Conservation (phyloP, 2,888 invertebrate species). For the Chesias legatella region DNA sequence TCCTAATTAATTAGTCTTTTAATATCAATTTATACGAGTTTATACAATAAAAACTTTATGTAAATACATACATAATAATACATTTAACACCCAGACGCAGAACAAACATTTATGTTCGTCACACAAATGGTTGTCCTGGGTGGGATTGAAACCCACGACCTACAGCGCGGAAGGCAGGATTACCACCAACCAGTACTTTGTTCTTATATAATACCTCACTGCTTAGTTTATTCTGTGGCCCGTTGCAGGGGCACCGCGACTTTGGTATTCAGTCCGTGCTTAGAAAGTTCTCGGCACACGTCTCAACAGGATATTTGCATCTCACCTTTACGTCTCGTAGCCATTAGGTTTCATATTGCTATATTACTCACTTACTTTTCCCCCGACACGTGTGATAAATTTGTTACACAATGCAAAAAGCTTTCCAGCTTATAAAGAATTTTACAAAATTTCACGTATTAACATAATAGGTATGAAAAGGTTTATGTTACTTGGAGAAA, state of each 20-base stretch:
- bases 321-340: slow-evolving; percentile 56
- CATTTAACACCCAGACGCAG: no score
- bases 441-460: neutral
- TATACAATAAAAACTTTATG: no score
- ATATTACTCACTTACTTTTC: slow-evolving; percentile 42
- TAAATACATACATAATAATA: no score
- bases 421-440: slow-evolving; percentile 12
- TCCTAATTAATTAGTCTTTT: no score
- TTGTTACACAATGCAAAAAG: slow-evolving; percentile 20
- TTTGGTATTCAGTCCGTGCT: slow-evolving; percentile 62
- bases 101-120: no score
- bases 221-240: slow-evolving; percentile 28
- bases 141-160: no score
- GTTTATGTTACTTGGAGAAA: no score
- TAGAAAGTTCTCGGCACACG: slow-evolving; percentile 59
- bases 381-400: slow-evolving; percentile 23
- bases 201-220: slow-evolving; percentile 8
- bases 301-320: slow-evolving; percentile 65
- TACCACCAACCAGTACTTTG: no score
- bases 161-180: no score
- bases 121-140: no score
- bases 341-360: slow-evolving; percentile 61
- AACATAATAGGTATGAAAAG: no score
- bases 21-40: no score
- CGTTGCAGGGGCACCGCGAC: slow-evolving; percentile 38